Evolutionary conservation across 2,797 vertebrate species (phyloP).

Genomic region (Meda fulgida): DNA sequence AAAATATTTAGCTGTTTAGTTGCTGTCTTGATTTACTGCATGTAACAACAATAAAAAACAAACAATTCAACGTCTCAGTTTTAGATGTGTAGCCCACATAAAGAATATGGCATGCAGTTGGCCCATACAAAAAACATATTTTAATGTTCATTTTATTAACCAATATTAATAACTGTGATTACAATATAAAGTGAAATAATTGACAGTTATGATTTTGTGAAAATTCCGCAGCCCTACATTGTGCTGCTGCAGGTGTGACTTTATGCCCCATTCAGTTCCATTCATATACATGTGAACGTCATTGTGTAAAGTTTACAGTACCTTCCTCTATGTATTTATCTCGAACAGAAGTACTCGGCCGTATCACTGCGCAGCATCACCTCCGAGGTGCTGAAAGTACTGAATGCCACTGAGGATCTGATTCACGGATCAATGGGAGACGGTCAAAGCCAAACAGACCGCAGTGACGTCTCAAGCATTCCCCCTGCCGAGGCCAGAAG

Average conservation of each 20-base stretch:
- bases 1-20: too few species aligned
- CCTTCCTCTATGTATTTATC: slow-evolving; percentile 69
- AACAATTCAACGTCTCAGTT: neutral
- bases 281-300: neutral
- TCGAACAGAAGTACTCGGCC: slow-evolving; percentile 90
- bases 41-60: too few species aligned
- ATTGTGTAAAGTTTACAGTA: neutral
- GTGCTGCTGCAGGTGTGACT: neutral
- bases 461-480: slow-evolving; percentile 67
- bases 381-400: slow-evolving; percentile 94
- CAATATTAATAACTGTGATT: neutral
- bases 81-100: neutral
- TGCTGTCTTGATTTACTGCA: too few species aligned
- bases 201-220: neutral
- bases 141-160: neutral
- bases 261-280: neutral
- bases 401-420: slow-evolving; percentile 94
- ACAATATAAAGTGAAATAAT: neutral
- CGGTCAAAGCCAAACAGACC: slow-evolving; percentile 50
- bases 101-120: neutral
- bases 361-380: slow-evolving; percentile 95
- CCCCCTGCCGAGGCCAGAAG: slow-evolving; percentile 79
- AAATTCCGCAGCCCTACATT: neutral
- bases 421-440: slow-evolving; percentile 80
- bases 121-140: neutral